Evolutionary conservation across 2,797 vertebrate species (phyloP).

Genomic region (Eulemur rubriventer): DNA sequence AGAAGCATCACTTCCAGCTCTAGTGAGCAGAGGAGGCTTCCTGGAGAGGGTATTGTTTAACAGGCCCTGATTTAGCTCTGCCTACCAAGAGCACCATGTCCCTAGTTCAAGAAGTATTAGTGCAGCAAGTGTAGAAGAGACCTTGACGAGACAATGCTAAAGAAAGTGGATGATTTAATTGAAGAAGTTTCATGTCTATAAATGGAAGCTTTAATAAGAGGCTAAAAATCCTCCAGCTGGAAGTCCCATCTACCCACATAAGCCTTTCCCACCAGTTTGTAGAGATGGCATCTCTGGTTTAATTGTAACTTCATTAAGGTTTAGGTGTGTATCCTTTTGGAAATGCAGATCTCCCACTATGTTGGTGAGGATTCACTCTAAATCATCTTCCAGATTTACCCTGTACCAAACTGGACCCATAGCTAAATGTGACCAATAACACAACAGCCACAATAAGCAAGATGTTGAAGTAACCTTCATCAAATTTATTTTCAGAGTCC

Average conservation of each 20-base stretch:
- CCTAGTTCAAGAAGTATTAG: background rate
- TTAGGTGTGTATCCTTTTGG: background rate
- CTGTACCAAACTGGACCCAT: background rate
- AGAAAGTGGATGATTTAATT: background rate
- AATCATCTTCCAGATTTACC: background rate
- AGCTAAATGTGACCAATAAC: background rate
- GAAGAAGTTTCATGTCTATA: background rate
- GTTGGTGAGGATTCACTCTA: background rate
- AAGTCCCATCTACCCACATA: background rate
- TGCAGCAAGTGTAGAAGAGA: background rate
- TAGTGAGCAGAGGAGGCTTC: background rate
- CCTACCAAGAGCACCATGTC: background rate
- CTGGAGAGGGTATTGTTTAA: background rate
- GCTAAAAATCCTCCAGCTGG: background rate
- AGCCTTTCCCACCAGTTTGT: background rate
- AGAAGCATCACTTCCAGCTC: background rate
- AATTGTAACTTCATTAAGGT: background rate
- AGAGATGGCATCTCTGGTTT: background rate
- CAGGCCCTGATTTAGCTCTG: background rate
- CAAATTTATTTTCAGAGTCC: conserved; percentile 26
- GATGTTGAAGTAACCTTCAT: background rate
- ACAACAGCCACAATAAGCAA: background rate
- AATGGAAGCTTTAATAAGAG: background rate
- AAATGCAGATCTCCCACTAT: background rate
- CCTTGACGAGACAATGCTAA: background rate